phyloP scores from a whole-genome alignment of 2,797 vertebrate species.

The Tinamus major region DNA sequence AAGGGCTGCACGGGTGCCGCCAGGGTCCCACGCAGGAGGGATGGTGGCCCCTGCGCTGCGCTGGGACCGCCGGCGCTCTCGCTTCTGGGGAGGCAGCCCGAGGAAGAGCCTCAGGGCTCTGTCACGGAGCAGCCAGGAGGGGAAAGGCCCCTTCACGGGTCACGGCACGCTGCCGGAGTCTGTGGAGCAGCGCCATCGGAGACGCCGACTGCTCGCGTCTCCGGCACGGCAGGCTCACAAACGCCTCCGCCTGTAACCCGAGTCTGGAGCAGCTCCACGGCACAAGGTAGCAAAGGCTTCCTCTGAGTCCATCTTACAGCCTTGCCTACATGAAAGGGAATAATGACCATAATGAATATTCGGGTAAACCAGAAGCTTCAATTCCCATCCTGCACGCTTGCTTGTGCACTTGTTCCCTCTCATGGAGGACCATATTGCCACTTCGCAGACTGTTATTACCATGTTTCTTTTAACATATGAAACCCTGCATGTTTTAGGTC shows the following conservation, averaged over 20 bases:
- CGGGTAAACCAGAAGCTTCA: not conserved
- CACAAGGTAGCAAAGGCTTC: not conserved
- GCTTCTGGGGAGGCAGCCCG: not conserved
- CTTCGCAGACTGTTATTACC: not conserved
- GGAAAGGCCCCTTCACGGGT: not conserved
- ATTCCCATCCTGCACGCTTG: not conserved
- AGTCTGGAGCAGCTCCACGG: not conserved
- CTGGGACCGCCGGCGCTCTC: not conserved
- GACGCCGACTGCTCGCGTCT: not conserved
- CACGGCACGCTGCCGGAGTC: not conserved
- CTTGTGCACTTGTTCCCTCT: not conserved
- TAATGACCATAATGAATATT: not conserved
- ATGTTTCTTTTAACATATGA: not conserved
- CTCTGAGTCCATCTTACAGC: not conserved
- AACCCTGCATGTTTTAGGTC: not conserved
- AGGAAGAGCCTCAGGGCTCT: not conserved
- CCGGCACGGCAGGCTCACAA: accelerated
- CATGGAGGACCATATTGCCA: accelerated
- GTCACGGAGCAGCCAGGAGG: accelerated
- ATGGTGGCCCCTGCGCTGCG: not conserved
- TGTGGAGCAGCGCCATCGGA: not conserved
- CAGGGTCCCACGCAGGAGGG: not conserved
- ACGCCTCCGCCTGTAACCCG: not conserved
- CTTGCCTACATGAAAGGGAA: not conserved
- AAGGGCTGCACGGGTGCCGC: not conserved